These are phyloP conservation scores for Phataginus tricuspis DNA, from an alignment of 2,797 vertebrate species.

Conservation along the genomic window DNA sequence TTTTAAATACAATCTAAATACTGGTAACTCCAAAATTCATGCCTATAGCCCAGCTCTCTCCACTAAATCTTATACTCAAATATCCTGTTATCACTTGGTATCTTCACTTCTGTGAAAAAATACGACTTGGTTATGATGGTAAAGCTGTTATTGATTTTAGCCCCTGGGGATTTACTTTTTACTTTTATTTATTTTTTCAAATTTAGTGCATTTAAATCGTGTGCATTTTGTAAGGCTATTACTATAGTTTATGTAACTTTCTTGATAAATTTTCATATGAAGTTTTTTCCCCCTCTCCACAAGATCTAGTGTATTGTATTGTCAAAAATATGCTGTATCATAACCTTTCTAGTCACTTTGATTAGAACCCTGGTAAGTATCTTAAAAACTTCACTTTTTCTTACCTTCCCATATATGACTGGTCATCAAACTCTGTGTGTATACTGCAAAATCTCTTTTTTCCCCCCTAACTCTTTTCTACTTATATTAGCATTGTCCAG, in stretches of 20 bases:
- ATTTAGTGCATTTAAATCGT: neutral
- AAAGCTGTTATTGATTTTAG: neutral
- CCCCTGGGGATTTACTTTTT: neutral
- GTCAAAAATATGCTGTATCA: neutral
- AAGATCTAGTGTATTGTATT: neutral
- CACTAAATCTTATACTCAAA: conserved; percentile 5
- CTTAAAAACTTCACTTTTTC: conserved; percentile 1
- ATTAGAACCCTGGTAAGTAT: conserved; percentile 6
- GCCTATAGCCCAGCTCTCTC: neutral
- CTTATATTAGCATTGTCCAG: neutral
- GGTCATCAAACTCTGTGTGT: neutral
- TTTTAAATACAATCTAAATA: neutral
- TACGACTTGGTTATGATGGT: neutral
- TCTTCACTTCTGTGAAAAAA: neutral
- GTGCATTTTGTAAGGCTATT: neutral
- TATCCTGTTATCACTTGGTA: neutral
- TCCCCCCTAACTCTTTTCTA: neutral
- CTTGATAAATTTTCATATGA: neutral
- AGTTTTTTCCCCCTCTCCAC: neutral
- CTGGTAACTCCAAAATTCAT: neutral
- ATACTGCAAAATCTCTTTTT: neutral
- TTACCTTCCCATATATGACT: neutral
- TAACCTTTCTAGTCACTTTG: neutral
- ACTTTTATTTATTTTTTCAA: neutral
- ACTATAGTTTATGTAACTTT: neutral